phyloP scores from a whole-genome alignment of 2,888 invertebrate species.

The Agrochola lota region DNA sequence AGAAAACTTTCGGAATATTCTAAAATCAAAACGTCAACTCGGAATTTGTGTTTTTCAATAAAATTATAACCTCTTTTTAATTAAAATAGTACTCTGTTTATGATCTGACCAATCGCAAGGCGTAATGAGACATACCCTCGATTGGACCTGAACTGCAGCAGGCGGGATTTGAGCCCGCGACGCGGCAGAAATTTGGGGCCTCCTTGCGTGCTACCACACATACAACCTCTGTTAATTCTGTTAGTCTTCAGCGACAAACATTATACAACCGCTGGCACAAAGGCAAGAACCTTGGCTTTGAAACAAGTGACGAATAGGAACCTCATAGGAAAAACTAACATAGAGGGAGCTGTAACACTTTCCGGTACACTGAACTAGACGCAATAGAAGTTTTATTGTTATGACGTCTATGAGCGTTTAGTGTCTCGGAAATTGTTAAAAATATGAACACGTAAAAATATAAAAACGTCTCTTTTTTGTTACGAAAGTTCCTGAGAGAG shows the following conservation, averaged over 20 bases:
- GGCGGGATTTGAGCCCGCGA: conserved; percentile 97
- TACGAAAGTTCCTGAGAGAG: neutral
- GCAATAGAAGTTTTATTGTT: no score
- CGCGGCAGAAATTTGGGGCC: conserved; percentile 97
- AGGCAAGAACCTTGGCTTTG: conserved; percentile 28
- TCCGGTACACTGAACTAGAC: no score
- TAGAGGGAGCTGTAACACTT: neutral
- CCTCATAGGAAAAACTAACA: neutral
- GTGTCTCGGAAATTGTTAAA: no score
- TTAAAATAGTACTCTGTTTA: conserved; percentile 25
- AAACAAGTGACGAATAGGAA: conserved; percentile 26
- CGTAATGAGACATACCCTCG: conserved; percentile 93
- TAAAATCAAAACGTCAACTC: conserved; percentile 7
- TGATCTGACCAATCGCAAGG: conserved; percentile 84
- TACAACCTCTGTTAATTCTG: conserved; percentile 78
- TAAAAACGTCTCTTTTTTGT: neutral
- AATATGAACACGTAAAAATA: neutral
- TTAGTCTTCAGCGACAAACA: conserved; percentile 52
- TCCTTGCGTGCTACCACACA: conserved; percentile 91
- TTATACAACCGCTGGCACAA: conserved; percentile 23
- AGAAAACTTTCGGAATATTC: neutral
- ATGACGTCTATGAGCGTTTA: no score
- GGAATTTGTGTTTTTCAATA: conserved; percentile 9
- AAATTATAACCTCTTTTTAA: conserved; percentile 5
- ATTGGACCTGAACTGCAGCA: conserved; percentile 97